These are phyloP conservation scores for Chlorospingus flavigularis DNA, from an alignment of 2,797 vertebrate species.

Conservation along the genomic window DNA sequence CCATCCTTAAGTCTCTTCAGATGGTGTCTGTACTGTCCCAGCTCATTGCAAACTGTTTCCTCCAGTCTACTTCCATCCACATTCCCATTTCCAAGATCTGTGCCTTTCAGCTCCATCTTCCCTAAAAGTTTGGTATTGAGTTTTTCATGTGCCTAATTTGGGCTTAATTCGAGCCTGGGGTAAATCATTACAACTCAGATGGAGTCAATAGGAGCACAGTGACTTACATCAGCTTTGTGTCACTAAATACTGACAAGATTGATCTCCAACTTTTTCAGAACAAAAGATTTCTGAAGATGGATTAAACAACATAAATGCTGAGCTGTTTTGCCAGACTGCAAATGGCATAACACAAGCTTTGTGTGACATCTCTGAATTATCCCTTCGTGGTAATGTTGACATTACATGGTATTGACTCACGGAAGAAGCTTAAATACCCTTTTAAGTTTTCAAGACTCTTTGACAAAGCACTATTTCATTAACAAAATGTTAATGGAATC, in stretches of 20 bases:
- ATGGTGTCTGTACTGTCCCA: neutral
- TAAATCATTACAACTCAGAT: neutral
- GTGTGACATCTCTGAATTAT: conserved; percentile 60
- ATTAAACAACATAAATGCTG: conserved; percentile 52
- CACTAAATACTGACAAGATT: conserved; percentile 43
- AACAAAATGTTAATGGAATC: conserved; percentile 63
- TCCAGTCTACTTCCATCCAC: neutral
- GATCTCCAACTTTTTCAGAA: conserved; percentile 56
- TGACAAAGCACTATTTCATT: conserved; percentile 64
- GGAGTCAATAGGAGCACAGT: conserved; percentile 23
- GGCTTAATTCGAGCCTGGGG: neutral
- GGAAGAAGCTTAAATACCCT: conserved; percentile 58
- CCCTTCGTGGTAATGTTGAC: conserved; percentile 52
- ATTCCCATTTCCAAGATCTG: neutral
- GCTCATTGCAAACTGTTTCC: neutral
- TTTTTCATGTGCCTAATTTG: conserved; percentile 21
- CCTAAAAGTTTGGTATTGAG: neutral
- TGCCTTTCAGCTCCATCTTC: neutral
- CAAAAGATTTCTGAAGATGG: conserved; percentile 57
- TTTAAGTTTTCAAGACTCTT: conserved; percentile 64
- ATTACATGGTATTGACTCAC: conserved; percentile 60
- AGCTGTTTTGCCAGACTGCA: conserved; percentile 50
- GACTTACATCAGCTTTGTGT: conserved; percentile 54
- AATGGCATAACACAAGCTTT: conserved; percentile 56
- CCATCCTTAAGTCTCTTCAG: neutral